Conservation (phyloP, 2,113 vertebrate species). For the Pan paniscus region DNA sequence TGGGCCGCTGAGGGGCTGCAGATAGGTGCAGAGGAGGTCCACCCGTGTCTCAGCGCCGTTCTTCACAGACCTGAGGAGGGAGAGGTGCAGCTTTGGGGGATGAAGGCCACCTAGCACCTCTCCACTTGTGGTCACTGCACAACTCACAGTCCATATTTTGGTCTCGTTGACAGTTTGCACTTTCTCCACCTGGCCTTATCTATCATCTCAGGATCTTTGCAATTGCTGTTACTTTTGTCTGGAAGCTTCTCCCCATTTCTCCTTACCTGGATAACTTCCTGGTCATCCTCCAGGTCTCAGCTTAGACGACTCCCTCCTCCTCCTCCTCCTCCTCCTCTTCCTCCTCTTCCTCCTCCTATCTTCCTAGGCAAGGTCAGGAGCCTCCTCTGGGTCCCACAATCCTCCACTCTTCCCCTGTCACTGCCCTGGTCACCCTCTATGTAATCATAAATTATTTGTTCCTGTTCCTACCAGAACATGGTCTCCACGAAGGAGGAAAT, state of each 20-base stretch:
- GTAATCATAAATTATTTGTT: not conserved
- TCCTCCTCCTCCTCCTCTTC: not conserved
- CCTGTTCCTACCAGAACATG: not conserved
- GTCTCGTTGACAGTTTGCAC: not conserved
- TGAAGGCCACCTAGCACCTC: not conserved
- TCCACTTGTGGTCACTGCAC: not conserved
- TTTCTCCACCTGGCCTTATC: not conserved
- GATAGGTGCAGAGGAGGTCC: constrained; percentile 76
- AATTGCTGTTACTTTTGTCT: not conserved
- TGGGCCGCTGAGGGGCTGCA: not conserved
- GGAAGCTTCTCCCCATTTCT: not conserved
- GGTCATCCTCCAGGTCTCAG: not conserved
- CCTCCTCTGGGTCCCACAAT: not conserved
- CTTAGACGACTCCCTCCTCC: not conserved
- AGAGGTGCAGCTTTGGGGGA: not conserved
- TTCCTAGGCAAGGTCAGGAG: not conserved
- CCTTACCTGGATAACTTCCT: not conserved
- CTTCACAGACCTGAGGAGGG: constrained; percentile 62
- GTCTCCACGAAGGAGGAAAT: not conserved
- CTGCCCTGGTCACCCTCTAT: not conserved
- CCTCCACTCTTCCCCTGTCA: not conserved
- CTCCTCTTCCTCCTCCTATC: not conserved
- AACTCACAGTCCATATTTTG: accelerated
- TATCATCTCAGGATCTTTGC: not conserved
- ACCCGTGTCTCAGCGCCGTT: constrained; percentile 50